Conservation (phyloP, 2,797 vertebrate genomes). For the Lepilemur septentrionalis region DNA sequence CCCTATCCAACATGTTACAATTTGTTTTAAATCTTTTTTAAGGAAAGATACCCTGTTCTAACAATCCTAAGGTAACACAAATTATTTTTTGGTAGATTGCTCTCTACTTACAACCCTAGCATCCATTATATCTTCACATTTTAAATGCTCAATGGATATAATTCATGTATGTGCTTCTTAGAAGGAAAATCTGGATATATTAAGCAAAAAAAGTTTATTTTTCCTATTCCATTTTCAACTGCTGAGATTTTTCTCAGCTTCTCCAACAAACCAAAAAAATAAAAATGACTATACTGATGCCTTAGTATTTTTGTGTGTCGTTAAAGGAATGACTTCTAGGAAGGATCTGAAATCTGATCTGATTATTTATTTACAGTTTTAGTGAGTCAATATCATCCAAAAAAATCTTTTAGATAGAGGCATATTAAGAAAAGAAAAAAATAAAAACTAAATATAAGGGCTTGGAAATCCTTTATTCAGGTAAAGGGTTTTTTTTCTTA, state of each 20-base stretch:
- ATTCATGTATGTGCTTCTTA: neutral
- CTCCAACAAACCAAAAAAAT: neutral
- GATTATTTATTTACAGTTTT: slow-evolving; percentile 76
- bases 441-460: slow-evolving; percentile 46
- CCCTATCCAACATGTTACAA: neutral
- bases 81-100: neutral
- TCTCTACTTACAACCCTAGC: neutral
- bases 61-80: neutral
- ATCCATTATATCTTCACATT: neutral
- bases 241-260: neutral
- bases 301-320: neutral
- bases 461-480: slow-evolving; percentile 49
- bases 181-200: neutral
- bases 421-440: slow-evolving; percentile 46
- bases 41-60: neutral
- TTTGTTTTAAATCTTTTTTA: neutral
- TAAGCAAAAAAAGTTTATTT: neutral
- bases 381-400: slow-evolving; percentile 66
- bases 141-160: neutral
- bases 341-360: neutral
- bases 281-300: neutral
- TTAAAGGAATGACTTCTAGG: neutral
- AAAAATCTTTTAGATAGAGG: slow-evolving; percentile 73
- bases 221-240: neutral
- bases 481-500: neutral